These are phyloP conservation scores for Gymnocephalus cernua DNA, from an alignment of 2,113 vertebrate species.

Conservation along the genomic window DNA sequence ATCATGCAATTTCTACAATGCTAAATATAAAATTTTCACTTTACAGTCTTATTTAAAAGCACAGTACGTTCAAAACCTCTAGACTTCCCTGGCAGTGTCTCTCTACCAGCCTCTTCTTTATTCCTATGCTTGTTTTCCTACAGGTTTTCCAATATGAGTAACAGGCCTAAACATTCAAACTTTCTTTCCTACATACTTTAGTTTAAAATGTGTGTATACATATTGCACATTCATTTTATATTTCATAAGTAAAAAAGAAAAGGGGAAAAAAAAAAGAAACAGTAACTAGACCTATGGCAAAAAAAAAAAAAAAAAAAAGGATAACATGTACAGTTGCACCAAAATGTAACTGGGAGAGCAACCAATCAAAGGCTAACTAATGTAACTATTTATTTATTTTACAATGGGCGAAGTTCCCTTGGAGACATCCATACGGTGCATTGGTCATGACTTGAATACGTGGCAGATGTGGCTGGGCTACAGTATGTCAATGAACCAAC, in stretches of 20 bases:
- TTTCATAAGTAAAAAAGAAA: conserved; percentile 51
- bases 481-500: conserved; percentile 5
- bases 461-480: conserved; percentile 36
- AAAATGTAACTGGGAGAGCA: conserved; percentile 32
- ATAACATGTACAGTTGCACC: conserved; percentile 37
- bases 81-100: conserved; percentile 63
- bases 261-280: conserved; percentile 41
- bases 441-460: conserved; percentile 36
- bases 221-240: conserved; percentile 82
- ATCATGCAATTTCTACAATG: conserved; percentile 59
- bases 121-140: conserved; percentile 24
- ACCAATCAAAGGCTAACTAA: conserved; percentile 37
- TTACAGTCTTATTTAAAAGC: conserved; percentile 37
- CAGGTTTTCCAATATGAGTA: conserved; percentile 4
- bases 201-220: conserved; percentile 63
- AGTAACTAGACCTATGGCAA: conserved; percentile 53
- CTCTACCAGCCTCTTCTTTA: conserved; percentile 42
- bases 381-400: conserved; percentile 19
- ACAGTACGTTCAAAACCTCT: conserved; percentile 53
- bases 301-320: conserved; percentile 47
- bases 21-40: conserved; percentile 42
- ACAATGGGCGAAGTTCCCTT: conserved; percentile 51
- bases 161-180: conserved; percentile 55
- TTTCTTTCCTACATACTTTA: conserved; percentile 50
- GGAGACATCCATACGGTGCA: conserved; percentile 47